phyloP scores from a whole-genome alignment of 2,797 vertebrate species.

The Petrocephalus sullivani region DNA sequence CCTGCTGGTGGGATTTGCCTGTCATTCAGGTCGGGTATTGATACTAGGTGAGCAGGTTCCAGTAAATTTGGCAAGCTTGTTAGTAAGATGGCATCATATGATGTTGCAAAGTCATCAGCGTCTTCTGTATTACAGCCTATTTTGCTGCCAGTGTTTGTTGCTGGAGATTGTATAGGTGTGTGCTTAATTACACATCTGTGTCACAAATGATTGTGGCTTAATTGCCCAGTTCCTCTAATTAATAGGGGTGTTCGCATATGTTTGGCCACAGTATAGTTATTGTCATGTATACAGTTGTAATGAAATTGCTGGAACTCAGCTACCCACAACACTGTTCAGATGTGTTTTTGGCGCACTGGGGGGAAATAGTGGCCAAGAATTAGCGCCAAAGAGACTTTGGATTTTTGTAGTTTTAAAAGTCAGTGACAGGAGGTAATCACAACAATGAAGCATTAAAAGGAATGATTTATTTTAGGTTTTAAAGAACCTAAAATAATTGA shows the following conservation, averaged over 20 bases:
- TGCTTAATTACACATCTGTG: neutral
- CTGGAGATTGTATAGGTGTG: neutral
- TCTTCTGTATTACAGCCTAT: neutral
- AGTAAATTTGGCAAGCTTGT: neutral
- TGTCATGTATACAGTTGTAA: neutral
- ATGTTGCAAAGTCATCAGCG: neutral
- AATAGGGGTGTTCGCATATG: neutral
- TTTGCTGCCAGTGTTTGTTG: neutral
- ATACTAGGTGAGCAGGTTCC: neutral
- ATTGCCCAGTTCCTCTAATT: neutral
- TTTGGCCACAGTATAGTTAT: neutral
- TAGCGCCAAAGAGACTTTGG: neutral
- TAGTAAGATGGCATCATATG: neutral
- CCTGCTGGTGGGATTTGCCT: neutral
- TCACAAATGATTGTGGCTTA: neutral
- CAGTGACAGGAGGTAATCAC: neutral
- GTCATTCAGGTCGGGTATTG: neutral
- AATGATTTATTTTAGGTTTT: neutral
- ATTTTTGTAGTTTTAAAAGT: neutral
- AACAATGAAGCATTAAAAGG: neutral
- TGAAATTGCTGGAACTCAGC: neutral
- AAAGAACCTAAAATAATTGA: neutral
- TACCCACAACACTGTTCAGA: neutral
- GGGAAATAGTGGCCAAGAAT: neutral
- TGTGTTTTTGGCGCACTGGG: neutral